A percentile compares a stretch with the other conserved stretches of the same genome.
Evolutionary conservation across 2,113 vertebrate species (phyloP).

Genomic region (Tachysurus fulvidraco): DNA sequence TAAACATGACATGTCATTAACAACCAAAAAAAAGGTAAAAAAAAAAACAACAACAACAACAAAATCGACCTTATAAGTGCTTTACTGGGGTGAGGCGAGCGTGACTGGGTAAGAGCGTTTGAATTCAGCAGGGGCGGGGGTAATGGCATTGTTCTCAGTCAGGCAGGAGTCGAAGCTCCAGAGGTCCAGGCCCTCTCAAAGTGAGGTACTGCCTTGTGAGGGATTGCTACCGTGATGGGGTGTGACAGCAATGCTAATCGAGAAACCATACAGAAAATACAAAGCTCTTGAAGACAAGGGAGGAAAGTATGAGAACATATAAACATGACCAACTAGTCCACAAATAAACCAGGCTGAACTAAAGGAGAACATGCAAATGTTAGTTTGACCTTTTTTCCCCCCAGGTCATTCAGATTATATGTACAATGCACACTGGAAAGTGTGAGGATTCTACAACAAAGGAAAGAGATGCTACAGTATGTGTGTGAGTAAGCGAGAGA

Average conservation of each 20-base stretch:
- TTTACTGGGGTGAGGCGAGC: not conserved
- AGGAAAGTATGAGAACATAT: conserved; percentile 44
- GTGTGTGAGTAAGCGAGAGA: not conserved
- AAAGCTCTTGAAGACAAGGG: conserved; percentile 42
- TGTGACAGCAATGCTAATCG: conserved; percentile 69
- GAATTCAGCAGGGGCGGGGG: not conserved
- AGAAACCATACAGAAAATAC: conserved; percentile 66
- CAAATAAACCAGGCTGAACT: not conserved
- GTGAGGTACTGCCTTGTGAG: conserved; percentile 52
- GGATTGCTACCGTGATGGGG: conserved; percentile 64
- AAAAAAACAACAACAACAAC: no score
- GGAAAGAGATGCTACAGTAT: not conserved
- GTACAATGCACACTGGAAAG: not conserved
- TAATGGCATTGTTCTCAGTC: not conserved
- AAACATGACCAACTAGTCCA: conserved; percentile 9
- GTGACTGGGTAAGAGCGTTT: not conserved
- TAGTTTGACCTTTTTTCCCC: not conserved
- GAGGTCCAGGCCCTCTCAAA: conserved; percentile 10
- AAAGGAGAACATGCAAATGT: not conserved
- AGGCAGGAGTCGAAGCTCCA: not conserved
- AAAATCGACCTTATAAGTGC: not conserved
- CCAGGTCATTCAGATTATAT: not conserved
- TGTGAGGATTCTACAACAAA: conserved; percentile 39
- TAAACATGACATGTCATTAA: not conserved
- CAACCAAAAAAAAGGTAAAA: not conserved